Evolutionary conservation across 2,888 invertebrate species (phyloP), one percentile per base, ranked within the genome.

Genomic region (Nomada ferruginata): DNA sequence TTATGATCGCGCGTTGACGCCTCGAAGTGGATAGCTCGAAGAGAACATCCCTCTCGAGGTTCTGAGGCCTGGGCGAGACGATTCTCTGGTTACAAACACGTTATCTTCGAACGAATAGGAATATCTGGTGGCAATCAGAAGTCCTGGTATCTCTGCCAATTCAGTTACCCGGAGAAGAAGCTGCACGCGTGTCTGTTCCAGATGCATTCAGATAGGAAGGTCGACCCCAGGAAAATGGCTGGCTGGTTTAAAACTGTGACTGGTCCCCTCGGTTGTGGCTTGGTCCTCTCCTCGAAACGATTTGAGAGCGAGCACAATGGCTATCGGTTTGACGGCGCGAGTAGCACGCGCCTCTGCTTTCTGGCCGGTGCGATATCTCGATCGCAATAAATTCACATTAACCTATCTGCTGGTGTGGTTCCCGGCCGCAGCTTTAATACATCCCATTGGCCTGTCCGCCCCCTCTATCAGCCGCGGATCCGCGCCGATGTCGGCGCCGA

Each of bases 361-460:
- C 91, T 89, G 89, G 87, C 86, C 87, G 85, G 74, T 74, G 82
- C 76, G 86, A 81, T 88, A 93, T 93, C 93, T 89, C 90, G 93
- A 93, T 93, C 88, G 91, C 91, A 92, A 93, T 93, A 93, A 93
- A 93, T 93, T 92, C 92, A 93, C 93, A 93, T 93, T 93, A 93
- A 93, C 92, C 93, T 93, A 93, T 93, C 92, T 91, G 89, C 90
- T 85, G 89, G 79, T 84, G 77, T 89, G 84, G 84, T 80, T 80
- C 82, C 87, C 84, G 86, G 87, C 90, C 90, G 88, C 89, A 88
- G 89, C 84, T 88, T 88, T 89, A 87, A 89, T 88, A 89, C 85
- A 85, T 84, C 84, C 88, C 78, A 69, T 69, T 77, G 71, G 63
- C 73, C 20, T 42, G 60, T 61, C 75, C 69, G 59, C 66, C 76